Base-by-base conservation (phyloP, 23 tunicate genomes). In the Botrylloides violaceus region DNA sequence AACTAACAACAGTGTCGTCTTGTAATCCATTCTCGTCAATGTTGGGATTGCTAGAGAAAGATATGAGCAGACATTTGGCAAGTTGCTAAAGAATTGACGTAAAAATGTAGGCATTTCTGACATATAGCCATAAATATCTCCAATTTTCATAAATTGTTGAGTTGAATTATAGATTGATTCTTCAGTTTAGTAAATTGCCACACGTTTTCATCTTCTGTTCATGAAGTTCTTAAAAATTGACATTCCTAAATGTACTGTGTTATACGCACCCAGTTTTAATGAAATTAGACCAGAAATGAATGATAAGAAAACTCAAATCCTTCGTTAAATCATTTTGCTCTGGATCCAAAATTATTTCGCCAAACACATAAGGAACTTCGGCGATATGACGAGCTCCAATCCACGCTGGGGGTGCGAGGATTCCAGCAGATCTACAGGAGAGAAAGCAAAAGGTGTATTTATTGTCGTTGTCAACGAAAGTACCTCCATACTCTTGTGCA, bases 241-340 rank as follows among this genome's bases (percentile, higher is more conserved):
- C n/a, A n/a, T n/a, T n/a, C n/a, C n/a, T n/a, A n/a, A n/a, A n/a
- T n/a, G n/a, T n/a, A n/a, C n/a, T n/a, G n/a, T n/a, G n/a, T n/a
- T 43, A 59, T 7, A 59, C 27, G 9, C 27, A 63, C 70, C 70
- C 70, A 29, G 70, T 29, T 63, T 63, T 63, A 3, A 63, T 63
- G 35, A 63, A 63, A 31, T 63, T 63, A 3, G 36, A 19, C 70
- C 70, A 63, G 9, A 25, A 63, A 25, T 9, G 35, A 63, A 63
- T 63, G 34, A 63, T 63, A 63, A 19, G 26, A 19, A 31, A 27
- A 31, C 70, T 63, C 35, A 63, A 28, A 3, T 63, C 70, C 33
- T 63, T 63, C 3, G 29, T 9, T 25, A 3, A 27, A 7, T 59
- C 64, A 27, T 63, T 34, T 3, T 63, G 35, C 36, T 7, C 35